Percentiles rank a stretch among this genome's conserved stretches.
Conservation (phyloP, 2,888 invertebrate genomes). For the Lasiommata megera region DNA sequence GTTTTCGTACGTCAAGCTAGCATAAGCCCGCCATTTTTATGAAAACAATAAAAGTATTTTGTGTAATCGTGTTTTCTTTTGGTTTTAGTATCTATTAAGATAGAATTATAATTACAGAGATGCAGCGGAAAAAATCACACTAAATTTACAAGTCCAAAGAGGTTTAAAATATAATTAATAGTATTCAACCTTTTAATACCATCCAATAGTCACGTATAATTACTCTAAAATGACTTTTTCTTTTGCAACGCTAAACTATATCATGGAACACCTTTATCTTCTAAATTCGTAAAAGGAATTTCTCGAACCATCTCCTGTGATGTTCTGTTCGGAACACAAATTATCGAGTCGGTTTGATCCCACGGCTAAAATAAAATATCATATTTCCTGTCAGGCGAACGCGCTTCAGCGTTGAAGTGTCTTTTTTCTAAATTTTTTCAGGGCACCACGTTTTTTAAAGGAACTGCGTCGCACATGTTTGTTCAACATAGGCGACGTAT, state of each 20-base stretch:
- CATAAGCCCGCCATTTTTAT: no score
- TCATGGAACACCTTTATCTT: conserved; percentile 50
- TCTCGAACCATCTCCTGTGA: conserved; percentile 65
- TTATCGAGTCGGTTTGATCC: conserved; percentile 79
- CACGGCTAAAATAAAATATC: conserved; percentile 81
- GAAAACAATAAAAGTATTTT: no score
- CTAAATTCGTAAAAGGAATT: conserved; percentile 62
- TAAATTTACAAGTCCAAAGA: no score
- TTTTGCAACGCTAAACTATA: conserved; percentile 47
- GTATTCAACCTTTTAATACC: background rate
- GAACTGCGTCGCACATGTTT: conserved; percentile 77
- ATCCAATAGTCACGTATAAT: background rate
- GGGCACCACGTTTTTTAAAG: conserved; percentile 69
- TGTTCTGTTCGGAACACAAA: conserved; percentile 69
- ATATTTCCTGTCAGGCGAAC: conserved; percentile 78
- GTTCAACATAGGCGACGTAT: conserved; percentile 65
- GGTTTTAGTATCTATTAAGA: no score
- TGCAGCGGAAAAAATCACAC: background rate
- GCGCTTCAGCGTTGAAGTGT: conserved; percentile 72
- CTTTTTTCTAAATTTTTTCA: conserved; percentile 66
- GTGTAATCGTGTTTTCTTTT: no score
- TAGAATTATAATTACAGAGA: background rate
- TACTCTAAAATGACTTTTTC: conserved; percentile 33
- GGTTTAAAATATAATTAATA: background rate
- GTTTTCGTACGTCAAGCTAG: no score